Conservation (phyloP, 2,888 invertebrate genomes). For the Noctua janthe region DNA sequence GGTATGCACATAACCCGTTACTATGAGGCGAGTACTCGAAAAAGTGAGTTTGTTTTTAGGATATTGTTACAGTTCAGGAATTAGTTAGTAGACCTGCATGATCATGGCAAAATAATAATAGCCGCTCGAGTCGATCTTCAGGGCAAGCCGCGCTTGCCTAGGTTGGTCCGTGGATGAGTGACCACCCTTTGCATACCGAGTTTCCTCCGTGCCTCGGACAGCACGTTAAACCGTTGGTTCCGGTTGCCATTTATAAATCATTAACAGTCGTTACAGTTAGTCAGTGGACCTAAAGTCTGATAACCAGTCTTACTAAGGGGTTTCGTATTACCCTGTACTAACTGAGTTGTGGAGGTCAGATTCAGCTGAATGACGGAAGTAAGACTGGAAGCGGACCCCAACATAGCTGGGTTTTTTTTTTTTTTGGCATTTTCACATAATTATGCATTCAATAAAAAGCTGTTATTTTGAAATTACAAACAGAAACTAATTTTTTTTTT, state of each 20-base stretch:
- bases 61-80: not conserved
- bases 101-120: too few species aligned
- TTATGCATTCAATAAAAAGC: too few species aligned
- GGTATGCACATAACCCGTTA: slow-evolving; percentile 47
- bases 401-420: too few species aligned
- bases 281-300: not conserved
- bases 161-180: not conserved
- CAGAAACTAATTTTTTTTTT: too few species aligned
- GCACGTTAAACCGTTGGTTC: too few species aligned
- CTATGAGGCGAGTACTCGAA: slow-evolving; percentile 14
- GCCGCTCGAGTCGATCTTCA: not conserved
- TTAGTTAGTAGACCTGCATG: not conserved
- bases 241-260: not conserved
- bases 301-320: too few species aligned
- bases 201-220: not conserved
- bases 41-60: slow-evolving; percentile 12
- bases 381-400: too few species aligned
- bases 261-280: not conserved
- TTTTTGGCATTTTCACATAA: too few species aligned
- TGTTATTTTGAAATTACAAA: too few species aligned
- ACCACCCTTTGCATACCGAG: not conserved
- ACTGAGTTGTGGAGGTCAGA: too few species aligned
- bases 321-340: too few species aligned
- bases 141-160: not conserved
- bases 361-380: too few species aligned